phyloP scores from a whole-genome alignment of 2,113 vertebrate species.

The Cyphomyrus discorhynchus region DNA sequence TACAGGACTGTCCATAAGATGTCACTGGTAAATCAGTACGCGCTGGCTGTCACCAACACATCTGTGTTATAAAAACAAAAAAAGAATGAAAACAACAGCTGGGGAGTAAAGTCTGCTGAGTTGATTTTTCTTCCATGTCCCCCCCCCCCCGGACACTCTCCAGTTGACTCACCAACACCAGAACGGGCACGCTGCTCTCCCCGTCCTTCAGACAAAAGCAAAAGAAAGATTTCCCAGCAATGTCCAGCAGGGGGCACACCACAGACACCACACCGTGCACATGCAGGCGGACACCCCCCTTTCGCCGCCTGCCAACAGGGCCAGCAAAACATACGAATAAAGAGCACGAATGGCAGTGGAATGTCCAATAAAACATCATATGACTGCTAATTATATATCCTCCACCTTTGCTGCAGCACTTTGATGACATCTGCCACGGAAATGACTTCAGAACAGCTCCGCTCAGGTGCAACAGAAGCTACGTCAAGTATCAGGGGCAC shows the following conservation, averaged over 20 bases:
- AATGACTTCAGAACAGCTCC: slow-evolving; percentile 28
- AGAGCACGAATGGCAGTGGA: neutral
- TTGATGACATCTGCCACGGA: slow-evolving; percentile 37
- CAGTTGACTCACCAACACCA: slow-evolving; percentile 61
- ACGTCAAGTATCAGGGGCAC: slow-evolving; percentile 42
- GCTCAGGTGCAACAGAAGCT: slow-evolving; percentile 26
- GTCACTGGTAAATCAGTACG: neutral
- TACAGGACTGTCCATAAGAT: neutral
- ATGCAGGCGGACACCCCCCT: slow-evolving; percentile 38
- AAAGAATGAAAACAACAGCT: neutral
- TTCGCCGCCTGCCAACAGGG: slow-evolving; percentile 26
- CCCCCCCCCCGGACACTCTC: neutral
- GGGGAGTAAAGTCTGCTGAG: neutral
- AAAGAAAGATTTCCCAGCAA: slow-evolving; percentile 66
- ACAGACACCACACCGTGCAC: slow-evolving; percentile 59
- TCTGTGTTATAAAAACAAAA: neutral
- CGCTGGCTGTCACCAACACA: neutral
- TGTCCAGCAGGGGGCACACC: slow-evolving; percentile 57
- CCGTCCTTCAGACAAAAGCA: slow-evolving; percentile 58
- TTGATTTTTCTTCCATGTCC: neutral
- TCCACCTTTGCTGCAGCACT: slow-evolving; percentile 41
- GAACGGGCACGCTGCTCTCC: slow-evolving; percentile 48
- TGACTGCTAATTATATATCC: neutral
- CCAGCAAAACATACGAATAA: slow-evolving; percentile 9
- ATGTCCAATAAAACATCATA: neutral